Evolutionary conservation across 2,888 invertebrate species (phyloP).

Genomic region (Chrysomela aeneicollis): DNA sequence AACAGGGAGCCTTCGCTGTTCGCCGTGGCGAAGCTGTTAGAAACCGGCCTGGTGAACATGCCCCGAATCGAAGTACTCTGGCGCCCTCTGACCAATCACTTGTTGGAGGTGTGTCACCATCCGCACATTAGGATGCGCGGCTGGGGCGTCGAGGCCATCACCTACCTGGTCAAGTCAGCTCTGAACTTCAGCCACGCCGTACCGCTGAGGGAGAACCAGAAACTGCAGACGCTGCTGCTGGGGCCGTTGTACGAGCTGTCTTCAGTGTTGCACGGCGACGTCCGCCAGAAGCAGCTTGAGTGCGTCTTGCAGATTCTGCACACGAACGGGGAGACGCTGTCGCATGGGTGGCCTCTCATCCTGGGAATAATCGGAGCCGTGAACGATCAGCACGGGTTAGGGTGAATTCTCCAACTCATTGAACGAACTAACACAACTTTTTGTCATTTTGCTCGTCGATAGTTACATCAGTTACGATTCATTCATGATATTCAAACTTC

Average conservation of each 20-base stretch:
- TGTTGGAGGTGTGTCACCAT: constrained; percentile 96
- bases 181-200: constrained; percentile 85
- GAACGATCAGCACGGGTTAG: constrained; percentile 87
- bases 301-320: constrained; percentile 93
- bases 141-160: constrained; percentile 97
- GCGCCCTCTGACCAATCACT: constrained; percentile 93
- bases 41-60: constrained; percentile 92
- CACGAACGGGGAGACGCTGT: constrained; percentile 89
- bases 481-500: no score
- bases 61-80: constrained; percentile 92
- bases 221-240: constrained; percentile 85
- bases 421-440: no score
- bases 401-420: no score
- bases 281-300: constrained; percentile 92
- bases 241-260: constrained; percentile 93
- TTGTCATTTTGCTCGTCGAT: no score
- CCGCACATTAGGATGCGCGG: constrained; percentile 94
- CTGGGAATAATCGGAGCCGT: constrained; percentile 96
- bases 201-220: constrained; percentile 85
- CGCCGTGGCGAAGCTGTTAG: constrained; percentile 97
- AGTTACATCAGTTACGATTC: no score
- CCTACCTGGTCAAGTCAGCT: constrained; percentile 91
- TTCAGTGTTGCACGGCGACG: constrained; percentile 89
- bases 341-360: constrained; percentile 94
- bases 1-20: constrained; percentile 96